These are phyloP conservation scores for Syngnathus typhle DNA, from an alignment of 2,113 vertebrate species.

Conservation along the genomic window DNA sequence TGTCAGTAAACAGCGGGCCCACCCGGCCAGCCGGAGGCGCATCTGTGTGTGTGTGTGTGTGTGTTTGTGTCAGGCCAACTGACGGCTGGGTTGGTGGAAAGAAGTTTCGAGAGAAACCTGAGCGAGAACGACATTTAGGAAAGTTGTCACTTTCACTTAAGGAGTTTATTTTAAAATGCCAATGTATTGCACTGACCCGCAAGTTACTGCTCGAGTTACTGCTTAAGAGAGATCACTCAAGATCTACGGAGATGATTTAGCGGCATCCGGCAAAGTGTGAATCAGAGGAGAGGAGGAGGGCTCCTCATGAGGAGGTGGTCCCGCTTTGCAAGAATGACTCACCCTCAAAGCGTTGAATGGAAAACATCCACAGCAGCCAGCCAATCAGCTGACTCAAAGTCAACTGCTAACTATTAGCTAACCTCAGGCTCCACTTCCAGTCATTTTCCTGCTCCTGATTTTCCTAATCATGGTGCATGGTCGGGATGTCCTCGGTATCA, in stretches of 20 bases:
- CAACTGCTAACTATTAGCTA: too few relatives aligned
- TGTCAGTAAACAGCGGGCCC: constrained; percentile 54
- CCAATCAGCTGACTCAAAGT: background rate
- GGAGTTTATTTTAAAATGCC: too few relatives aligned
- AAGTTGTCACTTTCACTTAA: too few relatives aligned
- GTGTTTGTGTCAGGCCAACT: constrained; percentile 42
- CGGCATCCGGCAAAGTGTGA: constrained; percentile 24
- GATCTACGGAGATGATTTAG: background rate
- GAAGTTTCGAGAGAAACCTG: too few relatives aligned
- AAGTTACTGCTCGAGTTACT: too few relatives aligned
- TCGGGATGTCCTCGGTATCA: background rate
- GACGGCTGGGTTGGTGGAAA: constrained; percentile 20
- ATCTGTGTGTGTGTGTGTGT: constrained; percentile 20
- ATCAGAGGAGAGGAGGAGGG: constrained; percentile 14
- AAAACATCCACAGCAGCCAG: constrained; percentile 49
- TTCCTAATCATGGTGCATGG: background rate
- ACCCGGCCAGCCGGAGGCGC: constrained; percentile 38
- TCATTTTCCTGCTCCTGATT: too few relatives aligned
- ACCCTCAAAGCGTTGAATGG: constrained; percentile 51
- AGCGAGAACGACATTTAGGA: too few relatives aligned
- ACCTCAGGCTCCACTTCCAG: too few relatives aligned
- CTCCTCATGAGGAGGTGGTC: constrained; percentile 33
- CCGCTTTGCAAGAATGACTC: constrained; percentile 54
- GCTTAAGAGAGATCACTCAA: too few relatives aligned
- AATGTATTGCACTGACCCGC: too few relatives aligned